A percentile compares a stretch with the other conserved stretches of the same genome.
Evolutionary conservation across 2,113 vertebrate species (phyloP).

Genomic region (Labeo catla): DNA sequence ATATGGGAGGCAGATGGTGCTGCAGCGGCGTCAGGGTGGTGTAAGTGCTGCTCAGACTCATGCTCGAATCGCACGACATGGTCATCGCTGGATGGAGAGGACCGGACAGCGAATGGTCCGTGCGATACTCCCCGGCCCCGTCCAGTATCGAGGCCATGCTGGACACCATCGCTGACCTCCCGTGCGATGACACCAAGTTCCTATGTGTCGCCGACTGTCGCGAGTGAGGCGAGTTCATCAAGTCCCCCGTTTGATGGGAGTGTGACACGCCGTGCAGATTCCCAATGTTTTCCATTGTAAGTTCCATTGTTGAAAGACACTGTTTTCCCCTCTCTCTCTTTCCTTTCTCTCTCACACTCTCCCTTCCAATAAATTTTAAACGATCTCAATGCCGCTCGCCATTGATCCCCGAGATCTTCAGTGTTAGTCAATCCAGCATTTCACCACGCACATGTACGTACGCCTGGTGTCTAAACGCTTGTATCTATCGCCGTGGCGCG

Average conservation of each 20-base stretch:
- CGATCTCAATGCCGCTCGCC: conserved; percentile 81
- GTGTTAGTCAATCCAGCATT: conserved; percentile 80
- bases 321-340: conserved; percentile 70
- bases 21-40: conserved; percentile 94
- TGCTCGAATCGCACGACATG: conserved; percentile 94
- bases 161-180: conserved; percentile 88
- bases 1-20: conserved; percentile 91
- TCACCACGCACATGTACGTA: conserved; percentile 60
- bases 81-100: conserved; percentile 94
- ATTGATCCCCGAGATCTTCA: conserved; percentile 78
- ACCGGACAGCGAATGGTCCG: conserved; percentile 86
- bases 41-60: conserved; percentile 94
- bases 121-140: conserved; percentile 89
- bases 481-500: conserved; percentile 62
- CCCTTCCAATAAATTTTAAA: conserved; percentile 79
- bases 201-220: conserved; percentile 86
- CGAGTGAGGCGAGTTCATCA: conserved; percentile 89
- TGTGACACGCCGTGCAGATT: conserved; percentile 90
- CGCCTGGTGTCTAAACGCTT: conserved; percentile 66
- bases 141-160: conserved; percentile 92
- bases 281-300: conserved; percentile 95
- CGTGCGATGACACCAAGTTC: conserved; percentile 86
- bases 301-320: conserved; percentile 86
- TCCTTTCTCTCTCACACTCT: conserved; percentile 57
- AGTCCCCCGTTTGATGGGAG: conserved; percentile 87